Evolutionary conservation across 2,888 invertebrate genomes (phyloP), one percentile per base, ranked within the genome.

Genomic region (Prionchulus punctatus): DNA sequence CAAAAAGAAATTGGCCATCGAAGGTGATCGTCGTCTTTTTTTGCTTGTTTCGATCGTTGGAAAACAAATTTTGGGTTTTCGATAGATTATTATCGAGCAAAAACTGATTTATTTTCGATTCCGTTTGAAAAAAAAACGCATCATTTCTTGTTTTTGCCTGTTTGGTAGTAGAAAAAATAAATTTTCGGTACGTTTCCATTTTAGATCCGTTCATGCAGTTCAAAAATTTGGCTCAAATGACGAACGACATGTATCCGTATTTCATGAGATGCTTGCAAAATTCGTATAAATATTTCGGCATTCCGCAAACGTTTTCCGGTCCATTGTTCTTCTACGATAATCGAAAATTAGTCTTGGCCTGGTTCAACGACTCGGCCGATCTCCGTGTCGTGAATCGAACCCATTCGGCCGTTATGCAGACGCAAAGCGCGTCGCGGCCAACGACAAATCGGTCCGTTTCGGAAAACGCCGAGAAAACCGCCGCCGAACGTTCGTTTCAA

Each of bases 201-300:
- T 36, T 64, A 77, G 77, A 77, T 71, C 77, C 77, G 2, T 75
- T 75, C 62, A 63, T 69, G 42, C 62, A 65, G 3, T 75, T 73
- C 60, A 68, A 74, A 54, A 78, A 77, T 66, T 63, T 77, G 25
- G 71, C 75, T 2, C 65, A 75, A 49, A 70, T 72, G 43, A 72
- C 72, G 59, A 66, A 67, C 23, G 65, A 69, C 43, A 68, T 76
- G 28, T 75, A 72, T 63, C 75, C 76, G 43, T 77, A 74, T 62
- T 73, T 77, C 58, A 66, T 72, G 50, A 72, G 73, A 36, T 72
- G 75, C 48, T 65, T 78, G 31, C 67, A 72, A 50, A 69, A 67
- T 25, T 70, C 76, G 1, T 77, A 73, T 60, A 62, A 69, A 27
- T 78, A 78, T 64, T 78, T 76, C 67, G 73, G 66, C 2, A 68